Conservation (phyloP, 2,113 vertebrate species). For the Eurypyga helias region DNA sequence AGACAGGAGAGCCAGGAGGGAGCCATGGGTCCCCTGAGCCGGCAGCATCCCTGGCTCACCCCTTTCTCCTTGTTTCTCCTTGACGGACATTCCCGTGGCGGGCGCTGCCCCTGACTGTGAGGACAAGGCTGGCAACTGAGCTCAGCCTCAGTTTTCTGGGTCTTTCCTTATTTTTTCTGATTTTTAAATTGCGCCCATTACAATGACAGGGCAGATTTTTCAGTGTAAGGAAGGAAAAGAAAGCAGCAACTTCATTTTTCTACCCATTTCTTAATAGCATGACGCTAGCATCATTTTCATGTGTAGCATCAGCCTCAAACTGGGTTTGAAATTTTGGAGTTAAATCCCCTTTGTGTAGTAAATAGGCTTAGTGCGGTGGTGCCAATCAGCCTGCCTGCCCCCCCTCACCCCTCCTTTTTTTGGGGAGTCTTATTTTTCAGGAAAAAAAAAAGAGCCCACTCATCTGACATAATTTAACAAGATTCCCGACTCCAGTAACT, state of each 20-base stretch:
- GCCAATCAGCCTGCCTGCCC: not conserved
- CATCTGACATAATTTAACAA: not conserved
- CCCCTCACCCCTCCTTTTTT: not conserved
- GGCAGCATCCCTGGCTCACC: not conserved
- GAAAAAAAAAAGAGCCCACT: constrained; percentile 2
- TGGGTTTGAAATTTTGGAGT: not conserved
- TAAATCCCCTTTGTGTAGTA: not conserved
- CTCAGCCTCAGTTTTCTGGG: not conserved
- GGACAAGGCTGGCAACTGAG: not conserved
- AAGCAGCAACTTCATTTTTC: not conserved
- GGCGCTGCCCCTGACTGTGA: not conserved
- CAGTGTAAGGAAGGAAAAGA: not conserved
- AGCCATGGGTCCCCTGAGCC: not conserved
- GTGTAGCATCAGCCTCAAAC: not conserved
- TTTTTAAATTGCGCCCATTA: rapidly evolving
- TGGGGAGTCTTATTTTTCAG: not conserved
- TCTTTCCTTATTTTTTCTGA: not conserved
- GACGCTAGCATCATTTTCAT: not conserved
- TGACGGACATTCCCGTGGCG: not conserved
- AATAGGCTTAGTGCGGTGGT: not conserved
- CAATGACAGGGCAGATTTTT: not conserved
- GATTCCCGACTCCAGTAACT: not conserved
- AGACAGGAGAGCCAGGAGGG: not conserved
- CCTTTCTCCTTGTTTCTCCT: not conserved
- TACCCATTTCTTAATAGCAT: not conserved